Evolutionary conservation across 2,113 vertebrate genomes (phyloP).

Genomic region (Phyllostomus discolor): DNA sequence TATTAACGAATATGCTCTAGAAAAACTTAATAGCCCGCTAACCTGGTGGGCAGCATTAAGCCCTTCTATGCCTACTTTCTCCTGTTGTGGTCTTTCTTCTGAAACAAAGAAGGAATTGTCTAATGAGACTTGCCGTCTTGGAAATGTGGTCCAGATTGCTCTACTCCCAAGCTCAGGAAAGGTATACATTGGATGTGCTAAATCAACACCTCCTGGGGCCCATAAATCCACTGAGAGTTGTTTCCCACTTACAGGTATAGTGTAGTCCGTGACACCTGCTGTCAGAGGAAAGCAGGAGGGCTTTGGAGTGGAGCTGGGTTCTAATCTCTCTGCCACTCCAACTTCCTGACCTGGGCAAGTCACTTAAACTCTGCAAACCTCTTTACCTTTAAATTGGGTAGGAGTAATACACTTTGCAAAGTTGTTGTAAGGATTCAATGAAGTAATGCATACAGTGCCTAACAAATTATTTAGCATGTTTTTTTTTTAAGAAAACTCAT

Average conservation of each 20-base stretch:
- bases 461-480: not conserved
- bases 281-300: not conserved
- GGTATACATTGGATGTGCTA: not conserved
- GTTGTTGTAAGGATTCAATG: not conserved
- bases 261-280: not conserved
- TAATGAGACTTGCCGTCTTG: slow-evolving; percentile 65
- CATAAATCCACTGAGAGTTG: not conserved
- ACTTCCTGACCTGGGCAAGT: not conserved
- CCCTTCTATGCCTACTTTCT: not conserved
- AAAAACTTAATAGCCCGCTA: slow-evolving; percentile 66
- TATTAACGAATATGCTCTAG: slow-evolving; percentile 73
- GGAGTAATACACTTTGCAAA: not conserved
- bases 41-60: slow-evolving; percentile 37
- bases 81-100: slow-evolving; percentile 51
- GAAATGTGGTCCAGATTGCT: slow-evolving; percentile 72
- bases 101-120: slow-evolving; percentile 69
- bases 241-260: not conserved
- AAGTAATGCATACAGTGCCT: not conserved
- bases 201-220: not conserved
- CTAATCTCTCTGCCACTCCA: not conserved
- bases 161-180: slow-evolving; percentile 72
- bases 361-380: not conserved
- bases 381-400: not conserved
- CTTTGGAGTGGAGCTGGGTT: not conserved
- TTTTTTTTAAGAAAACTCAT: not conserved